Evolutionary conservation across 2,888 invertebrate genomes (phyloP).

Genomic region (Drosophila anomelani): DNA sequence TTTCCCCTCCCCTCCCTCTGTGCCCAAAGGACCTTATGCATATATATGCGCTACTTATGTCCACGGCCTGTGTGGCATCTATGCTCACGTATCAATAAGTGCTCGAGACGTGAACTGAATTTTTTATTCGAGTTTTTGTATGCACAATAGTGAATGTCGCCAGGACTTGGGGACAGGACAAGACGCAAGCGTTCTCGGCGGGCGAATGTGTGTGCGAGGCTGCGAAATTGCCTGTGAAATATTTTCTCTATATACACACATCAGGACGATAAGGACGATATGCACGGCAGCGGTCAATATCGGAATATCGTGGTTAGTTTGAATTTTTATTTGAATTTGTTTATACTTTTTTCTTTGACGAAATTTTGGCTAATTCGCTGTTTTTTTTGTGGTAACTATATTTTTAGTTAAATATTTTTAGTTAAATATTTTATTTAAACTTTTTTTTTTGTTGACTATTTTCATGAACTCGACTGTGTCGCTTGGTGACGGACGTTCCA

Average conservation of each 20-base stretch:
- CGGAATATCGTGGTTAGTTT: not conserved
- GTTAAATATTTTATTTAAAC: not conserved
- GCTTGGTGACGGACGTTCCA: conserved; percentile 19
- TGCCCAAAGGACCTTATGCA: conserved; percentile 54
- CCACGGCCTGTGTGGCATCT: conserved; percentile 63
- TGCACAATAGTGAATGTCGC: conserved; percentile 71
- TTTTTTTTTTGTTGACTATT: not conserved
- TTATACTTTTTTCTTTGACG: too few species aligned
- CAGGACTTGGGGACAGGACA: conserved; percentile 28
- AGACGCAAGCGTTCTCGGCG: conserved; percentile 16
- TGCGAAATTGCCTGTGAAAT: conserved; percentile 78
- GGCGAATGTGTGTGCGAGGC: conserved; percentile 55
- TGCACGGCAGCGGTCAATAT: conserved; percentile 9
- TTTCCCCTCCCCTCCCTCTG: not conserved
- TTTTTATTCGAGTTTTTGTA: conserved; percentile 70
- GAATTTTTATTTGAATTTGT: not conserved
- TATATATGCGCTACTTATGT: conserved; percentile 71
- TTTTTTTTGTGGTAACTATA: too few species aligned
- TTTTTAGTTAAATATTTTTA: not conserved
- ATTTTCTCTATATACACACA: conserved; percentile 54
- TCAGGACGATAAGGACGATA: conserved; percentile 3
- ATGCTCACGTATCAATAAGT: conserved; percentile 79
- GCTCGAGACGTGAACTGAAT: conserved; percentile 78
- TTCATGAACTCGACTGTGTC: not conserved
- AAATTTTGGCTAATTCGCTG: too few species aligned